These are phyloP conservation scores for Synaphobranchus kaupii DNA, from an alignment of 2,797 vertebrate genomes.

Conservation along the genomic window DNA sequence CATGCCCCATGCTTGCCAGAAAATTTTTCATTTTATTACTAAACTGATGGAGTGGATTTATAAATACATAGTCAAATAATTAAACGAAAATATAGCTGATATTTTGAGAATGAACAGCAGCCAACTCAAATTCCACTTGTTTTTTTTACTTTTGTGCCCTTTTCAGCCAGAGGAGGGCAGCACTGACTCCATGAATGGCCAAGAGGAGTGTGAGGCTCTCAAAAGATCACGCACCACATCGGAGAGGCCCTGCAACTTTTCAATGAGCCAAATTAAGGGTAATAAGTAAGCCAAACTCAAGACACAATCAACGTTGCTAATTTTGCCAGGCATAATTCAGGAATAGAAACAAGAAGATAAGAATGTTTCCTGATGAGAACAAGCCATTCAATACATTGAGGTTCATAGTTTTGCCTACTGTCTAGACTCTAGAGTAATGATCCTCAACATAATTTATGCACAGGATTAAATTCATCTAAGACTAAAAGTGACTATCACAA, in stretches of 20 bases:
- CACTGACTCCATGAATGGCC: not conserved
- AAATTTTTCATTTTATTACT: not conserved
- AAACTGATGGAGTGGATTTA: no score
- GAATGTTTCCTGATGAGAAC: not conserved
- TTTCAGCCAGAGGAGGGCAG: not conserved
- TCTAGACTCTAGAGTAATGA: not conserved
- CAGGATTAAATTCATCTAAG: not conserved
- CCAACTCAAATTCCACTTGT: not conserved
- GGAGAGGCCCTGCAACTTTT: not conserved
- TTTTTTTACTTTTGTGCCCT: not conserved
- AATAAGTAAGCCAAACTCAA: not conserved
- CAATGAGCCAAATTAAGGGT: not conserved
- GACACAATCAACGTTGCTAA: not conserved
- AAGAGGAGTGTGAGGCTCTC: not conserved
- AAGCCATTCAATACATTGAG: not conserved
- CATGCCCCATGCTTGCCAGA: not conserved
- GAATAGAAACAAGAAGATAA: not conserved
- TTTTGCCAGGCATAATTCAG: not conserved
- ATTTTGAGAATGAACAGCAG: not conserved
- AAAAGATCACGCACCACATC: not conserved
- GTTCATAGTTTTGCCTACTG: not conserved
- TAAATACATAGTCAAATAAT: no score
- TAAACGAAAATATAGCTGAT: no score
- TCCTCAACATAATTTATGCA: not conserved
- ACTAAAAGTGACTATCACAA: not conserved